A percentile compares a stretch with the other conserved stretches of the same genome.
Evolutionary conservation across 2,797 vertebrate genomes (phyloP).

Genomic region (Aratinga solstitialis): DNA sequence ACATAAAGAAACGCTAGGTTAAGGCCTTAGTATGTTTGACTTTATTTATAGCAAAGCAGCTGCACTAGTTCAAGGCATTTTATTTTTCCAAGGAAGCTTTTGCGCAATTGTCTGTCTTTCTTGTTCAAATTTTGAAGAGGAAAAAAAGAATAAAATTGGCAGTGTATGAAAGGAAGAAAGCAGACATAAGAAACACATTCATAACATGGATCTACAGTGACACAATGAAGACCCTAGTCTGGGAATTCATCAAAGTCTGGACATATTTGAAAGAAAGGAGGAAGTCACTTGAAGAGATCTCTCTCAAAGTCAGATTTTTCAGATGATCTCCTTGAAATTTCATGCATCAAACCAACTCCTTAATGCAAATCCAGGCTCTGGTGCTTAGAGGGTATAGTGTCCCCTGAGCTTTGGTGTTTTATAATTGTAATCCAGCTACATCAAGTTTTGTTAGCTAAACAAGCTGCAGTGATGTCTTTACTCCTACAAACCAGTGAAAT

Average conservation of each 20-base stretch:
- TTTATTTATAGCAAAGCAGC: conserved; percentile 42
- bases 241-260: neutral
- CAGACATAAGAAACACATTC: conserved; percentile 55
- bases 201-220: conserved; percentile 47
- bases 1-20: neutral
- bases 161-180: conserved; percentile 10
- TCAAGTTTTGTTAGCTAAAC: neutral
- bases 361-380: neutral
- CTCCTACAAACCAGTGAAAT: neutral
- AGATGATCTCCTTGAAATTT: neutral
- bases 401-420: neutral
- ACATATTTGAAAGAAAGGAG: conserved; percentile 36
- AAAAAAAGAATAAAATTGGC: neutral
- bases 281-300: neutral
- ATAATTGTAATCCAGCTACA: neutral
- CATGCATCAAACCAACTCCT: neutral
- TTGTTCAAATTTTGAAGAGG: conserved; percentile 16
- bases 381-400: neutral
- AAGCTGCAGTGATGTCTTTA: neutral
- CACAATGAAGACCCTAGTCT: neutral
- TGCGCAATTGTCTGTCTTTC: neutral
- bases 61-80: conserved; percentile 32
- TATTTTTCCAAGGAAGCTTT: conserved; percentile 41
- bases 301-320: neutral
- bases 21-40: neutral